phyloP scores from a whole-genome alignment of 1,140 invertebrate species.

The Aphelinus certus region DNA sequence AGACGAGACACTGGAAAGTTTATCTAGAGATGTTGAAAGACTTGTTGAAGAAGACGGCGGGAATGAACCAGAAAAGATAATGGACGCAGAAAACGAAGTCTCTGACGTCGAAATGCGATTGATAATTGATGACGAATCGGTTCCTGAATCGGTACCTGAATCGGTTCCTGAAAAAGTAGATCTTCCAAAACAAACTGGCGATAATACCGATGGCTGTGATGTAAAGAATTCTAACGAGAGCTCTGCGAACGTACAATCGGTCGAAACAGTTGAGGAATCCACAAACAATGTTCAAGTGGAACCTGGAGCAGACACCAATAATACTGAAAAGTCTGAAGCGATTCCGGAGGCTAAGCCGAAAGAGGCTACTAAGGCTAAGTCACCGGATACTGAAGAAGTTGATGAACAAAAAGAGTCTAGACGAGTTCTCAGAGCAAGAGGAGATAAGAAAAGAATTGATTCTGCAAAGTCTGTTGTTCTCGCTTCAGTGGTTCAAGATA shows the following conservation, averaged over 20 bases:
- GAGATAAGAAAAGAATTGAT: conserved; percentile 32
- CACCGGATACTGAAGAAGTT: conserved; percentile 9
- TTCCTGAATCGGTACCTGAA: conserved; percentile 11
- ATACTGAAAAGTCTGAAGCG: conserved; percentile 1
- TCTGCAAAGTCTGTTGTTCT: not conserved
- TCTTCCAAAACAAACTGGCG: conserved; percentile 1
- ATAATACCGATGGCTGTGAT: conserved; percentile 35
- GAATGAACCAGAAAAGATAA: conserved; percentile 13
- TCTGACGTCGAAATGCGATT: conserved; percentile 32
- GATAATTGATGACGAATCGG: conserved; percentile 30
- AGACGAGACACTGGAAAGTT: conserved; percentile 28
- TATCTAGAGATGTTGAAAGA: conserved; percentile 28
- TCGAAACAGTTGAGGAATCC: not conserved
- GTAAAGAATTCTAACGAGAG: conserved; percentile 3
- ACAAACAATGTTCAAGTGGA: not conserved
- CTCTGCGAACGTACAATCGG: conserved; percentile 15
- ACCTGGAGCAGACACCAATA: not conserved
- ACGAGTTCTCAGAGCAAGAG: conserved; percentile 27
- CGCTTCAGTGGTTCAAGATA: conserved; percentile 10
- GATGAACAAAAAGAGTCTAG: conserved; percentile 30
- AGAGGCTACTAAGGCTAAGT: conserved; percentile 10
- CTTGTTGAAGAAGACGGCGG: conserved; percentile 31
- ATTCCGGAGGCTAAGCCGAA: conserved; percentile 14
- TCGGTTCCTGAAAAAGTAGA: not conserved
- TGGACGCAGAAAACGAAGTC: conserved; percentile 17